phyloP scores from a whole-genome alignment of 2,888 invertebrate genomes.

The Meghimatium bilineatum region DNA sequence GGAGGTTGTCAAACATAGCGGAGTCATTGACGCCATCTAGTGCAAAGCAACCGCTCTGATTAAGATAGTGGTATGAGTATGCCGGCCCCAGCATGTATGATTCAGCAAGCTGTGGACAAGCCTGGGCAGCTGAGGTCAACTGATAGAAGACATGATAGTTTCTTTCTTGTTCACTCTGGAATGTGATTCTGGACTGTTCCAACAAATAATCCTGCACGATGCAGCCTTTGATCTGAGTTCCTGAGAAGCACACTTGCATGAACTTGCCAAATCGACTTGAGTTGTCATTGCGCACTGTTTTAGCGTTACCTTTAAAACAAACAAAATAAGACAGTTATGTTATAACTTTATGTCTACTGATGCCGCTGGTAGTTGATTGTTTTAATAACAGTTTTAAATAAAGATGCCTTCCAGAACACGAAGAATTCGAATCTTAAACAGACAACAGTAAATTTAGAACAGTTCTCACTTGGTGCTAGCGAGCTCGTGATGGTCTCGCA shows the following conservation, averaged over 20 bases:
- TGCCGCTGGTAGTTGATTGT: too few species aligned
- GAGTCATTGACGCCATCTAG: constrained; percentile 68
- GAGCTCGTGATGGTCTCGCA: too few species aligned
- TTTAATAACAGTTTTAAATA: too few species aligned
- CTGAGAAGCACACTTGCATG: constrained; percentile 93
- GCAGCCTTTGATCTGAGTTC: constrained; percentile 76
- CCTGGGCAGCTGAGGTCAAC: constrained; percentile 86
- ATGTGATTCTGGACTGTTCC: constrained; percentile 90
- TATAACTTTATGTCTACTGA: too few species aligned
- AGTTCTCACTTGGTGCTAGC: too few species aligned
- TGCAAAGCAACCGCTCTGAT: constrained; percentile 69
- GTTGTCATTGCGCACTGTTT: constrained; percentile 96
- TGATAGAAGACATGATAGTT: constrained; percentile 96
- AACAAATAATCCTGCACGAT: constrained; percentile 87
- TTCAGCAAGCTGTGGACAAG: constrained; percentile 64
- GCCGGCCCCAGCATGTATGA: constrained; percentile 62
- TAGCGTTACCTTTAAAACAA: constrained; percentile 89
- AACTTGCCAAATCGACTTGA: constrained; percentile 97
- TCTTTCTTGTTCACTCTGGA: constrained; percentile 91
- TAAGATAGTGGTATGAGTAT: constrained; percentile 67
- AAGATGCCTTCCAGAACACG: too few species aligned
- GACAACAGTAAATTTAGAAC: too few species aligned
- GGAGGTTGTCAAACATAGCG: constrained; percentile 68
- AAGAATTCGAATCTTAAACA: too few species aligned
- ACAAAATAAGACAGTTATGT: too few species aligned